Percentiles rank a stretch among this genome's conserved stretches.
These are phyloP conservation scores for Apis florea DNA, from an alignment of 1,140 invertebrate genomes.

Conservation along the genomic window DNA sequence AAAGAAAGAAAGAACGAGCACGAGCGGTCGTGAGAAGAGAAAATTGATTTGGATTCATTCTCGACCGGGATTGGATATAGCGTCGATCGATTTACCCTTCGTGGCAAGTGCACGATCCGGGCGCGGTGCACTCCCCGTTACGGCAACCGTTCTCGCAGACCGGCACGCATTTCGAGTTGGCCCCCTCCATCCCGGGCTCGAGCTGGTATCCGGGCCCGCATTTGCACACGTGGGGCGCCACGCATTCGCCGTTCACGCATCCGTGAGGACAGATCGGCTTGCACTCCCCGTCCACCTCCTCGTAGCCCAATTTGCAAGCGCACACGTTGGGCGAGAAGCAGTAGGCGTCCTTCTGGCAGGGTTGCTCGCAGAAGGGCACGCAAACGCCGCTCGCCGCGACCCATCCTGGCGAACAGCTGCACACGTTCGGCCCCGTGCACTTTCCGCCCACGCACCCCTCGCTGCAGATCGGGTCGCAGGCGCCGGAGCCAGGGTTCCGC, in stretches of 20 bases:
- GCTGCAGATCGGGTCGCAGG: conserved; percentile 75
- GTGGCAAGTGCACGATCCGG: conserved; percentile 74
- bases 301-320: conserved; percentile 74
- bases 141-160: conserved; percentile 74
- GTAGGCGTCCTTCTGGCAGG: conserved; percentile 73
- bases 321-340: conserved; percentile 76
- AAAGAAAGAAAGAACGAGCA: neutral
- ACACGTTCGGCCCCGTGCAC: conserved; percentile 72
- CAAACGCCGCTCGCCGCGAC: conserved; percentile 66
- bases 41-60: neutral
- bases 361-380: conserved; percentile 69
- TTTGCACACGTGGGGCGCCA: conserved; percentile 79
- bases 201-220: conserved; percentile 83
- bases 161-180: conserved; percentile 64
- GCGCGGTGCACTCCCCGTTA: conserved; percentile 72
- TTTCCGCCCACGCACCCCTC: conserved; percentile 76
- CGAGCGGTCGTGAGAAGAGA: too few species aligned
- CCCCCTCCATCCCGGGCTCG: conserved; percentile 51
- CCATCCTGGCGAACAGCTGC: conserved; percentile 74
- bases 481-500: conserved; percentile 61
- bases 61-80: too few species aligned
- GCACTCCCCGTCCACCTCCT: conserved; percentile 68
- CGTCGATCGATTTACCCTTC: conserved; percentile 59
- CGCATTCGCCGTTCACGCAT: conserved; percentile 79
- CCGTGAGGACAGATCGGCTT: conserved; percentile 73